Base-by-base conservation (phyloP, 2,888 invertebrate genomes). In the Nomada hirtipes region DNA sequence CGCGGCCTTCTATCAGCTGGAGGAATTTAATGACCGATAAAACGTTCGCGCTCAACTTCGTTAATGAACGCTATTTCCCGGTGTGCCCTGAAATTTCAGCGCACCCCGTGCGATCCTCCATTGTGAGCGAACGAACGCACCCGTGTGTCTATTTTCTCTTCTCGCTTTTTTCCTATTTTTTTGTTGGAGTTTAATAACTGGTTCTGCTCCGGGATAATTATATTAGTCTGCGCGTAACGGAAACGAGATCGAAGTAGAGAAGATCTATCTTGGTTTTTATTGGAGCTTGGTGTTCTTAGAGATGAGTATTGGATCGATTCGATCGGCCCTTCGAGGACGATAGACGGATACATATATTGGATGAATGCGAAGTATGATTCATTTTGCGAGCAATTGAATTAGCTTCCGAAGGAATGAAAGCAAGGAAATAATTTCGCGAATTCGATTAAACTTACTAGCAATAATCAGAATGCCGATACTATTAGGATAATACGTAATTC, bases 171-270 rank as follows among this genome's bases (percentile, higher is more conserved):
- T 50, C 18, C 13, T 50, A 18, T 13, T 18, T 59, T 67, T 76
- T 77, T 61, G 29, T 44, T 11, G 7, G 4, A 29, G 20, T 65
- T 79, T 65, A 55, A 77, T 70, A 79, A 79, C 79, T 77, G 77
- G 78, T 77, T 79, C 78, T 79, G 78, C 70, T 64, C 60, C 29
- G n/a, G 36, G 20, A 60, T 79, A 77, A 77, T 79, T 79, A 70
- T 77, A 79, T 77, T 70, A 65, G 79, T 70, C 57, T 60, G 65
- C 26, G 64, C 23, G 65, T 77, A 79, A 79, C 79, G 78, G 78
- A 70, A 79, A 77, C 67, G 63, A n/a, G 13, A 59, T 47, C 59
- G 59, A 44, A 52, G 9, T 65, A 9, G 52, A 20, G 52, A 29
- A 29, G 7, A 2, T 52, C 15, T n/a, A 15, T n/a, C 9, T 26